Percentiles rank a stretch among this genome's conserved stretches.
Evolutionary conservation across 92 coral and sea anemone species (phyloP).

Genomic region (Paragorgia papillata): DNA sequence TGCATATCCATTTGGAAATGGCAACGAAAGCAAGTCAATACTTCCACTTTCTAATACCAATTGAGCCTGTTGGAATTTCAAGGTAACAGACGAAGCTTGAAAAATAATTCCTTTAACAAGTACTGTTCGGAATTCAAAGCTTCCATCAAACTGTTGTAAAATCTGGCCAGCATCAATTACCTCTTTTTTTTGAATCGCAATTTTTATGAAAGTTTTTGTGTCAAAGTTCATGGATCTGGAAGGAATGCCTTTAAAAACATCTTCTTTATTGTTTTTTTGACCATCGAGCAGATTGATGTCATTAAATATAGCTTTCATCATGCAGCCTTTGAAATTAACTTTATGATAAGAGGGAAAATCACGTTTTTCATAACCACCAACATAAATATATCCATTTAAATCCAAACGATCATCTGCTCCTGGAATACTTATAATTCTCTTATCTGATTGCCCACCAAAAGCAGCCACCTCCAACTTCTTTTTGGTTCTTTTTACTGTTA

Average conservation of each 20-base stretch:
- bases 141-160: background rate
- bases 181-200: slow-evolving; percentile 8
- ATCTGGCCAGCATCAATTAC: background rate
- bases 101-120: slow-evolving; percentile 19
- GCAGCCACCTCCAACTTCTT: slow-evolving; percentile 8
- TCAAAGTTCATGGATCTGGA: slow-evolving; percentile 31
- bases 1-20: slow-evolving; percentile 29
- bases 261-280: background rate
- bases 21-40: slow-evolving; percentile 24
- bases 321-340: slow-evolving; percentile 36
- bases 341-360: slow-evolving; percentile 10
- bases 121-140: slow-evolving; percentile 35
- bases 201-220: background rate
- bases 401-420: slow-evolving; percentile 39
- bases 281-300: slow-evolving; percentile 14
- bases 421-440: background rate
- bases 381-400: slow-evolving; percentile 28
- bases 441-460: slow-evolving; percentile 40
- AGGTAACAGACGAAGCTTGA: slow-evolving; percentile 25
- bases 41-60: slow-evolving; percentile 21
- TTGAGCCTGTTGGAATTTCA: slow-evolving; percentile 24
- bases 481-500: slow-evolving; percentile 26
- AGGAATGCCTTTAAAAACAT: background rate
- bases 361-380: slow-evolving; percentile 18
- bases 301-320: slow-evolving; percentile 23